These are phyloP conservation scores for Plutella xylostella DNA, from an alignment of 2,888 invertebrate genomes.

Conservation along the genomic window DNA sequence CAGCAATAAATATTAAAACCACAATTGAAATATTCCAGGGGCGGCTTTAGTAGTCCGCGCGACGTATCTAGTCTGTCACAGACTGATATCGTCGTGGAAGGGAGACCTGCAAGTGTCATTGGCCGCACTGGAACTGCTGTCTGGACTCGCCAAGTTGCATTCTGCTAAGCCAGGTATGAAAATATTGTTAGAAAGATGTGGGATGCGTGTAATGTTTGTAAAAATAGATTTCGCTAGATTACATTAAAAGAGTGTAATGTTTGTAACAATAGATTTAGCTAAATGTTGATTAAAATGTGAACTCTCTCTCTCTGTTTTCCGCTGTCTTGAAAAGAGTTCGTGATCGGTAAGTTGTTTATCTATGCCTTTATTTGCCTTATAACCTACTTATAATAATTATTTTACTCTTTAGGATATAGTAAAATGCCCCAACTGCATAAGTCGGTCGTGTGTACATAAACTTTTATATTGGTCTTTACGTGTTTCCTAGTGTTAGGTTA, in stretches of 20 bases:
- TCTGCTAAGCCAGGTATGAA: constrained; percentile 85
- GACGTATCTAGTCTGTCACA: constrained; percentile 93
- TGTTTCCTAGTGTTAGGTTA: too few relatives aligned
- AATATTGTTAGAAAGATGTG: constrained; percentile 8
- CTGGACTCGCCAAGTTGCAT: constrained; percentile 90
- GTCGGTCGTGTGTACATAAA: too few relatives aligned
- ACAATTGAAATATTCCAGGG: too few relatives aligned
- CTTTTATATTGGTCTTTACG: too few relatives aligned
- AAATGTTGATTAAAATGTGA: too few relatives aligned
- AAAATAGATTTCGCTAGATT: not conserved
- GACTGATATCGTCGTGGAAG: constrained; percentile 96
- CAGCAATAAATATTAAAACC: too few relatives aligned
- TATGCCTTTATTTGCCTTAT: too few relatives aligned
- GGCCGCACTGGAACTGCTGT: constrained; percentile 91
- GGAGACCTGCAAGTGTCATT: constrained; percentile 93
- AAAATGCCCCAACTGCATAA: too few relatives aligned
- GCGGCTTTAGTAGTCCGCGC: constrained; percentile 89
- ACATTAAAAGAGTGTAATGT: too few relatives aligned
- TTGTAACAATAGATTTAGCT: not conserved
- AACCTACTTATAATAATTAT: too few relatives aligned
- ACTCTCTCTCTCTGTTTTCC: not conserved
- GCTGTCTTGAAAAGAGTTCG: constrained; percentile 34
- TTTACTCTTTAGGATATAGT: too few relatives aligned
- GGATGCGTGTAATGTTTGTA: too few relatives aligned
- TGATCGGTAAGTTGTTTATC: constrained; percentile 52